Evolutionary conservation across 1,140 invertebrate genomes (phyloP).

Genomic region (Drosophila pseudoananassae): DNA sequence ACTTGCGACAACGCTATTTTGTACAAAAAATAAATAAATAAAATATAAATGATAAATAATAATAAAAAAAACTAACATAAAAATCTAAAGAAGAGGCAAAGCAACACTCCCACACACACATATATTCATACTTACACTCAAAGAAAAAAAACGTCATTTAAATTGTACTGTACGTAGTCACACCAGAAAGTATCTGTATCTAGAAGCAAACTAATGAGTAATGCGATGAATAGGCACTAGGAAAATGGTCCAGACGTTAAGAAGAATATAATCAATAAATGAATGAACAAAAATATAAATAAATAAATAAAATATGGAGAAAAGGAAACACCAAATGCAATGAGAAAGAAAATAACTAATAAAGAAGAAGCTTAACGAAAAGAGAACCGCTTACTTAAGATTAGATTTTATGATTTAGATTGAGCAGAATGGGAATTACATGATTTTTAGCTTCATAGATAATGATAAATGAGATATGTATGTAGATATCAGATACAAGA

Average conservation of each 20-base stretch:
- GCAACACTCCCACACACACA: conserved; percentile 6
- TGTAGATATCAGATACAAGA: conserved; percentile 3
- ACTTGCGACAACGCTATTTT: conserved; percentile 46
- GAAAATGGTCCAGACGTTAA: conserved; percentile 26
- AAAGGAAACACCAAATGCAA: conserved; percentile 29
- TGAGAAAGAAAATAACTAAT: conserved; percentile 18
- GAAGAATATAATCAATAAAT: conserved; percentile 35
- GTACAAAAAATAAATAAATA: conserved; percentile 29
- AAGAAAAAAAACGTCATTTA: conserved; percentile 28
- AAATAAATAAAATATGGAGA: conserved; percentile 37
- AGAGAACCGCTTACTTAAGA: conserved; percentile 68
- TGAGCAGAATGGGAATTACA: conserved; percentile 3
- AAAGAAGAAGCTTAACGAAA: conserved; percentile 57
- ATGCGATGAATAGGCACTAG: conserved; percentile 5
- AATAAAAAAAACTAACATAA: conserved; percentile 9
- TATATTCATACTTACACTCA: conserved; percentile 6
- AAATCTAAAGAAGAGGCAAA: neutral
- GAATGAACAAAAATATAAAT: conserved; percentile 26
- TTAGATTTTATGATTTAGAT: conserved; percentile 69
- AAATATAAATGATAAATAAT: conserved; percentile 3
- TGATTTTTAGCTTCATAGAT: conserved; percentile 40
- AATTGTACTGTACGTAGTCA: conserved; percentile 32
- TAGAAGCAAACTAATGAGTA: neutral
- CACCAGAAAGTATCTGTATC: conserved; percentile 16
- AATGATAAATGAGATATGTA: neutral